These are phyloP conservation scores for Apus apus DNA, from an alignment of 2,113 vertebrate species.

Conservation along the genomic window DNA sequence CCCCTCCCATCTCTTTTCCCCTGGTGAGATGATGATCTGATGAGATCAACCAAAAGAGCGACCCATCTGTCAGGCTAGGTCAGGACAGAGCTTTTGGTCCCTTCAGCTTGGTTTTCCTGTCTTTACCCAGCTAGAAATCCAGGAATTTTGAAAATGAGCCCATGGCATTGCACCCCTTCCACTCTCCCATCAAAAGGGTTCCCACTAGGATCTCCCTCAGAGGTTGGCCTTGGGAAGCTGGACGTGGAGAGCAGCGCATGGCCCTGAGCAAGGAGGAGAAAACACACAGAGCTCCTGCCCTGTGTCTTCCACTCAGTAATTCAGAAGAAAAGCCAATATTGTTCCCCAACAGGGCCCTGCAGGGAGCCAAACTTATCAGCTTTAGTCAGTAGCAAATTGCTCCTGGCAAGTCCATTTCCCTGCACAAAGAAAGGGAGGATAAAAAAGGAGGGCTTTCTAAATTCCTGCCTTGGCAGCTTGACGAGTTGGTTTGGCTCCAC, in stretches of 20 bases:
- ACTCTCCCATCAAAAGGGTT: neutral
- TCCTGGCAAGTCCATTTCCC: conserved; percentile 73
- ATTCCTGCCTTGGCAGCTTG: conserved; percentile 1
- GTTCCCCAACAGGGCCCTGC: neutral
- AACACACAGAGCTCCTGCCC: neutral
- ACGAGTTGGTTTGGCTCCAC: neutral
- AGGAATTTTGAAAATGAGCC: neutral
- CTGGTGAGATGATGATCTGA: no score
- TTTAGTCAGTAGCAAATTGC: conserved; percentile 77
- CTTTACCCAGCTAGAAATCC: neutral
- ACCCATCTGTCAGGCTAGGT: accelerated
- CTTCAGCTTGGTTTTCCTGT: neutral
- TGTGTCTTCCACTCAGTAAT: conserved; percentile 30
- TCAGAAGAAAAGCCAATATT: conserved; percentile 58
- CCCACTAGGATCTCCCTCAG: neutral
- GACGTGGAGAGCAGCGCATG: accelerated
- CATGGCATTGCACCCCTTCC: neutral
- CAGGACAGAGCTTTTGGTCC: neutral
- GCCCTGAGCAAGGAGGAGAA: neutral
- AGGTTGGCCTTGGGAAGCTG: neutral
- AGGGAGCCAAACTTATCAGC: conserved; percentile 74
- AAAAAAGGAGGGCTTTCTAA: neutral
- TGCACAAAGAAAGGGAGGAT: conserved; percentile 23
- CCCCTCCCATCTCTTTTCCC: neutral
- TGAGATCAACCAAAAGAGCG: neutral